Evolutionary conservation across 2,888 invertebrate species (phyloP).

Genomic region (Parnassius glacialis): DNA sequence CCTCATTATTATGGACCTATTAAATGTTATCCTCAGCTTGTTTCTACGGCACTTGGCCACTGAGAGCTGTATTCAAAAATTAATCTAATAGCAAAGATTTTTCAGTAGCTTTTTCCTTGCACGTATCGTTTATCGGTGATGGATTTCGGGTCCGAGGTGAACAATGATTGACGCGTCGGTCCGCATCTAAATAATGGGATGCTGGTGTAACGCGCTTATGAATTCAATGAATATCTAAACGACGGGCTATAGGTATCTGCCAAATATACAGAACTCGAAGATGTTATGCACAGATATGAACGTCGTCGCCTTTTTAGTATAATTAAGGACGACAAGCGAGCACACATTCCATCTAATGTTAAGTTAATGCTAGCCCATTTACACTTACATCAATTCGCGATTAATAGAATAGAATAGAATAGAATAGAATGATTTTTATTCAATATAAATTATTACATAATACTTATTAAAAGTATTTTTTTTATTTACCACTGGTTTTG

Average conservation of each 20-base stretch:
- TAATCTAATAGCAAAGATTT: not conserved
- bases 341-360: too few relatives aligned
- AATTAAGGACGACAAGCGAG: too few relatives aligned
- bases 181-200: conserved; percentile 49
- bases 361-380: too few relatives aligned
- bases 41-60: conserved; percentile 22
- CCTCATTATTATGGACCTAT: conserved; percentile 64
- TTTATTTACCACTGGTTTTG: too few relatives aligned
- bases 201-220: conserved; percentile 49
- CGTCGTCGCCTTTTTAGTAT: not conserved
- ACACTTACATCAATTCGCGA: too few relatives aligned
- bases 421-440: too few relatives aligned
- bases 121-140: conserved; percentile 29
- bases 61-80: not conserved
- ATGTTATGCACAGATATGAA: conserved; percentile 7
- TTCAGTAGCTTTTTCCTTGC: conserved; percentile 10
- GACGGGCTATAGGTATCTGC: conserved; percentile 7
- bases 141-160: conserved; percentile 43
- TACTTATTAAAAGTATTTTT: too few relatives aligned
- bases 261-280: not conserved
- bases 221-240: conserved; percentile 60
- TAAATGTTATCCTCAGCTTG: conserved; percentile 48
- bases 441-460: too few relatives aligned
- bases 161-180: conserved; percentile 56
- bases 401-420: too few relatives aligned